Evolutionary conservation across 1,140 invertebrate genomes (phyloP), one percentile per base, ranked within the genome.

Genomic region (Semibalanus balanoides): DNA sequence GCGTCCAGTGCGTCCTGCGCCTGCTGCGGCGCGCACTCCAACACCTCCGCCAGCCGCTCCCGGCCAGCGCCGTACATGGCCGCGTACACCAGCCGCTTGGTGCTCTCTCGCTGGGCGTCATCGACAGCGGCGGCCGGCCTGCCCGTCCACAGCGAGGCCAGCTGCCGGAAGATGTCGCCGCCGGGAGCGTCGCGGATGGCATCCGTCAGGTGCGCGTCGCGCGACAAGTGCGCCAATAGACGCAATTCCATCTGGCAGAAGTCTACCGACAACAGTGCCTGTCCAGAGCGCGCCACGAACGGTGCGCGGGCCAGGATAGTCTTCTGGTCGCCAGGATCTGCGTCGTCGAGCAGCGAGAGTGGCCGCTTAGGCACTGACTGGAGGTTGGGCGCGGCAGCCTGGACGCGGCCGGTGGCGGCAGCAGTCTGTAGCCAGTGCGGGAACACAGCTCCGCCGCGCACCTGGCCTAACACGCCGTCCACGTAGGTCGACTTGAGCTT

Each of bases 241-340:
- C 88, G 82, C 69, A 88, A 84, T 81, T 89, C 88, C 75, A 88
- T 86, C 79, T 89, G 87, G 78, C 84, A 82, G 80, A 88, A 88
- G 83, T 89, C 88, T 76, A 84, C 83, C 25, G 84, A 83, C 72
- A 87, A 75, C 70, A 87, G 80, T n/a, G 71, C n/a, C 78, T 78
- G 76, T 0, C 82, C 84, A 9, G 79, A 77, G 5, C 84, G 79
- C 0, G 84, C 78, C 51, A 81, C 78, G 81, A 85, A 86, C 73
- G 83, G 80, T 30, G 81, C 82, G 0, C 86, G 82, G 1, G 70
- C 70, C 70, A 72, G 28, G 11, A 72, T 30, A 0, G n/a, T 19
- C n/a, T 30, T 72, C 3, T 14, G 11, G 70, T 72, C 70, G n/a
- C 43, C 43, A 70, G 69, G 14, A 25, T 51, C 31, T 69, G 25